phyloP scores from a whole-genome alignment of 1,140 invertebrate genomes.

The Carposina sasakii region DNA sequence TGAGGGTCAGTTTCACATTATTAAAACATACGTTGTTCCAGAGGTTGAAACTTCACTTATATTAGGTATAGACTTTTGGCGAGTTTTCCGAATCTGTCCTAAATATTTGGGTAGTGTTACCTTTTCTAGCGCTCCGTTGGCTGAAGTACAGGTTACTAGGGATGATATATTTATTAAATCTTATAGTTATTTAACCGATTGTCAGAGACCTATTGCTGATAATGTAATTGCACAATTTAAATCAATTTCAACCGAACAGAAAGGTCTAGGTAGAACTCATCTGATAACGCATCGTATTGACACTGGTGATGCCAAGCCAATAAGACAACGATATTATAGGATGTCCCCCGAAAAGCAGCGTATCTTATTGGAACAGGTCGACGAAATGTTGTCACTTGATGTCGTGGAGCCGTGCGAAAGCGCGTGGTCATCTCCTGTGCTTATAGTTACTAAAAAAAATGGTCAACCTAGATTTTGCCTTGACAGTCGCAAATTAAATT shows the following conservation, averaged over 20 bases:
- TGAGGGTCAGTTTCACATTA: slow-evolving; percentile 9
- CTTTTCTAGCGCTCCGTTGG: not conserved
- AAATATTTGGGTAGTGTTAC: not conserved
- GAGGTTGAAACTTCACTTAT: not conserved
- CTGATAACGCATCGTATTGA: slow-evolving; percentile 13
- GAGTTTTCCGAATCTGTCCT: slow-evolving; percentile 1
- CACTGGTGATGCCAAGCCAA: slow-evolving; percentile 9
- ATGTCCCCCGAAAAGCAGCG: slow-evolving; percentile 14
- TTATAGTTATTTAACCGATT: not conserved
- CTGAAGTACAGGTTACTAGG: not conserved
- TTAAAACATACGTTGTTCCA: slow-evolving; percentile 2
- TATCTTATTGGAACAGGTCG: slow-evolving; percentile 14
- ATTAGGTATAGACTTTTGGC: slow-evolving; percentile 9
- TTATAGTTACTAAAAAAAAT: slow-evolving; percentile 19
- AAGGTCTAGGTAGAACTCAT: slow-evolving; percentile 15
- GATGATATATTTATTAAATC: too few species aligned
- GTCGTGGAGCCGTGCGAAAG: slow-evolving; percentile 13
- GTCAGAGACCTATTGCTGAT: not conserved
- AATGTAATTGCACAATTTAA: slow-evolving; percentile 1
- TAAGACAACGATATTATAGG: slow-evolving; percentile 11
- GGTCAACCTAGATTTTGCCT: slow-evolving; percentile 28
- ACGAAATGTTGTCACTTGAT: slow-evolving; percentile 15
- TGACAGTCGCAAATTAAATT: slow-evolving; percentile 38
- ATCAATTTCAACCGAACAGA: not conserved
- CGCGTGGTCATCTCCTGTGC: slow-evolving; percentile 22